phyloP scores from a whole-genome alignment of 2,113 vertebrate genomes.

The Picathartes gymnocephalus region DNA sequence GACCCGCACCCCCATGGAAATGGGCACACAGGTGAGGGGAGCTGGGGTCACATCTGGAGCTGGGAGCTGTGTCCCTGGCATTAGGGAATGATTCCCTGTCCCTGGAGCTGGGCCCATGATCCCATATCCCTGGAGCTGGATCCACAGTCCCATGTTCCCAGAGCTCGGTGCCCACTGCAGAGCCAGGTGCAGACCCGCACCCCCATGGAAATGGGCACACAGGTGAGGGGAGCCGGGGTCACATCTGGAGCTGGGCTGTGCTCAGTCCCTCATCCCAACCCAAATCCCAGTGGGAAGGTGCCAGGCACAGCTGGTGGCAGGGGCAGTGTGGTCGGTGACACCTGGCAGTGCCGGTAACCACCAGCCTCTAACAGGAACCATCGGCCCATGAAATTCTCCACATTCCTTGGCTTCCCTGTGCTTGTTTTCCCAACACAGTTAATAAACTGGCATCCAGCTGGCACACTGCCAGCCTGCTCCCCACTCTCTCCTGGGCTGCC shows the following conservation, averaged over 20 bases:
- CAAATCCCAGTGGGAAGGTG: accelerated
- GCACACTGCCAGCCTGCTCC: accelerated
- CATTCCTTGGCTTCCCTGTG: background rate
- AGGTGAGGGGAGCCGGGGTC: background rate
- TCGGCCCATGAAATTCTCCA: background rate
- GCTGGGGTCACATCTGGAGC: background rate
- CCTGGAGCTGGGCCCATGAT: no score
- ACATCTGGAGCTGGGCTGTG: background rate
- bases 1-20: accelerated
- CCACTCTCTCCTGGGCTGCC: background rate
- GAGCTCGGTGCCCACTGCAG: background rate
- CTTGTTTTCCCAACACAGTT: background rate
- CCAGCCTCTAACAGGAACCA: background rate
- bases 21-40: background rate
- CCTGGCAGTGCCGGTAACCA: background rate
- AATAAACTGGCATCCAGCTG: background rate
- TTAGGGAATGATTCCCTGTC: no score
- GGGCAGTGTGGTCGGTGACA: accelerated
- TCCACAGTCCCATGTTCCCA: background rate
- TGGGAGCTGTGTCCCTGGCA: no score
- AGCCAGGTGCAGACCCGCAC: accelerated
- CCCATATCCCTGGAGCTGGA: background rate
- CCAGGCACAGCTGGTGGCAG: background rate
- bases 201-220: accelerated
- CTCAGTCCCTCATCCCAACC: accelerated